These are phyloP conservation scores for Clavelina lepadiformis DNA, from an alignment of 23 tunicate genomes.

Conservation along the genomic window DNA sequence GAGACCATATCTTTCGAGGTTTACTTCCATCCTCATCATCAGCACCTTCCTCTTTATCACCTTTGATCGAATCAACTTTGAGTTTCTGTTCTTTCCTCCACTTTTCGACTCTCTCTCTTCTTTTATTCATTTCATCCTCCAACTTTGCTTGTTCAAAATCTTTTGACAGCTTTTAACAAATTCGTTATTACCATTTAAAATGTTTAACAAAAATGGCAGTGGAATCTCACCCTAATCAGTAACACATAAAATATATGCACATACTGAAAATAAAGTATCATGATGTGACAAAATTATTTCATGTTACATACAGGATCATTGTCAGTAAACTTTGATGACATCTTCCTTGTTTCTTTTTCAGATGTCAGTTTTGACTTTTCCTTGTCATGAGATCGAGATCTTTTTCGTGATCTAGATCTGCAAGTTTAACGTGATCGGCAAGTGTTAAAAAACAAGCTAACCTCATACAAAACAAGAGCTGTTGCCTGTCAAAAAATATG, in stretches of 20 bases:
- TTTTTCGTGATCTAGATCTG: slow-evolving; percentile 6
- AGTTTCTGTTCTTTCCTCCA: slow-evolving; percentile 71
- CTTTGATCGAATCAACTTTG: slow-evolving; percentile 3
- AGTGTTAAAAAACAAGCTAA: too few relatives aligned
- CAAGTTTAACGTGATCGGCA: background rate
- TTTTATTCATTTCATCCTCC: slow-evolving; percentile 83
- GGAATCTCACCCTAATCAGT: background rate
- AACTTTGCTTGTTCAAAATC: slow-evolving; percentile 87
- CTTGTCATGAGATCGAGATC: slow-evolving; percentile 11
- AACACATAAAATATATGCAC: background rate
- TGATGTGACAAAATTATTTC: too few relatives aligned
- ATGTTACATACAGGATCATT: slow-evolving; percentile 33
- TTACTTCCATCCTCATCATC: slow-evolving; percentile 46
- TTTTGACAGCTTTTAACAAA: slow-evolving; percentile 38
- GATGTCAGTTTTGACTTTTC: slow-evolving; percentile 13
- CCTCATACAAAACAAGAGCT: too few relatives aligned
- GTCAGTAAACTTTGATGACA: slow-evolving; percentile 49
- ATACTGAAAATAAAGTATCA: too few relatives aligned
- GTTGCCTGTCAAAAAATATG: too few relatives aligned
- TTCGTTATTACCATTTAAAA: background rate
- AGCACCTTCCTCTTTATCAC: slow-evolving; percentile 16
- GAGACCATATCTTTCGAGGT: slow-evolving; percentile 61
- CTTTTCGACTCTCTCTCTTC: slow-evolving; percentile 80
- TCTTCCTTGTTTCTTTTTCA: slow-evolving; percentile 27
- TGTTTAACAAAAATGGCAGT: background rate